phyloP scores from a whole-genome alignment of 2,888 invertebrate genomes.

The Sarcophaga carnaria region DNA sequence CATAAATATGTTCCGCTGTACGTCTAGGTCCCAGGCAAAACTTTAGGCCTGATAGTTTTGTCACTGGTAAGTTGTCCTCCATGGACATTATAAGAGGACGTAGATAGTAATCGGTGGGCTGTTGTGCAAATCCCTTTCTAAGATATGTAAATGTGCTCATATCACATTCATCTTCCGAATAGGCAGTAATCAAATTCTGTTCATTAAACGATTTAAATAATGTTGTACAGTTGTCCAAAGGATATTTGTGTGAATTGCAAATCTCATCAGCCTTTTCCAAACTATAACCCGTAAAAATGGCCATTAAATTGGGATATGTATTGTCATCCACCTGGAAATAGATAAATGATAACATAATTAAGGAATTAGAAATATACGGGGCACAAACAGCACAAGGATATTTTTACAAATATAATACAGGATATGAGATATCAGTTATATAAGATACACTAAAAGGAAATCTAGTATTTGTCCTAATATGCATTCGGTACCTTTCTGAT shows the following conservation, averaged over 20 bases:
- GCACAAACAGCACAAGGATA: background rate
- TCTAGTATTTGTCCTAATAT: too few species aligned
- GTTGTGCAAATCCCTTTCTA: conserved; percentile 86
- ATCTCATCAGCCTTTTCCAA: conserved; percentile 80
- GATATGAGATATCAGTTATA: too few species aligned
- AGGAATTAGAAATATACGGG: background rate
- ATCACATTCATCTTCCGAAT: conserved; percentile 87
- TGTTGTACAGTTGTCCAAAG: conserved; percentile 86
- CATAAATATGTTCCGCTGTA: conserved; percentile 85
- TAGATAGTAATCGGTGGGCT: conserved; percentile 91
- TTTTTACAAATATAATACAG: too few species aligned
- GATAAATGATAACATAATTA: background rate
- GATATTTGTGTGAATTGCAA: conserved; percentile 82
- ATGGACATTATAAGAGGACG: conserved; percentile 87
- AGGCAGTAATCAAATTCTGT: conserved; percentile 88
- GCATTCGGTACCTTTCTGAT: too few species aligned
- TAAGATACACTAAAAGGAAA: too few species aligned
- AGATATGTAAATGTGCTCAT: conserved; percentile 87
- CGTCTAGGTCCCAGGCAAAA: conserved; percentile 84
- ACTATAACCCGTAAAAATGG: conserved; percentile 87
- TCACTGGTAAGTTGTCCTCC: conserved; percentile 82
- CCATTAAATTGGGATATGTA: conserved; percentile 93
- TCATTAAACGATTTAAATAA: conserved; percentile 89
- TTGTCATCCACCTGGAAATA: conserved; percentile 88
- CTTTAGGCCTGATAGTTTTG: conserved; percentile 82